Evolutionary conservation across 2,888 invertebrate genomes (phyloP).

Genomic region (Cephus rjabovi): DNA sequence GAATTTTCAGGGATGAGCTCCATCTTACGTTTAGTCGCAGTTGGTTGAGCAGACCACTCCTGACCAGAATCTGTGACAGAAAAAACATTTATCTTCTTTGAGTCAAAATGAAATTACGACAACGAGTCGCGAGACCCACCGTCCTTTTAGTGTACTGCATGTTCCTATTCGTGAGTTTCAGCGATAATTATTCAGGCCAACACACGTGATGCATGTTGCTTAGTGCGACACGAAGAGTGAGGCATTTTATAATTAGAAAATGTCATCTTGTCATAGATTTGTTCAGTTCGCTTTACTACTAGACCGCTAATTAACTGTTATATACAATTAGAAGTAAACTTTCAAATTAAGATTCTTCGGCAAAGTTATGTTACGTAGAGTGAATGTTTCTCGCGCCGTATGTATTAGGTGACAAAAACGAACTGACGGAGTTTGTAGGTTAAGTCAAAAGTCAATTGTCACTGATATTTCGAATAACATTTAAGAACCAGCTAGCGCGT

Average conservation of each 20-base stretch:
- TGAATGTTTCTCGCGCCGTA: neutral
- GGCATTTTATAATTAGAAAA: neutral
- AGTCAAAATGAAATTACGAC: neutral
- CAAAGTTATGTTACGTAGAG: neutral
- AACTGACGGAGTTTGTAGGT: neutral
- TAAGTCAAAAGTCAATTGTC: neutral
- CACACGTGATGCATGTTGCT: neutral
- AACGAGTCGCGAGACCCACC: slow-evolving; percentile 9
- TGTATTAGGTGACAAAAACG: neutral
- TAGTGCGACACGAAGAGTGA: neutral
- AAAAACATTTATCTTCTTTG: neutral
- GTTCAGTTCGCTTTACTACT: neutral
- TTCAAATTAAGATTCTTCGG: neutral
- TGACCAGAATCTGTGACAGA: slow-evolving; percentile 45
- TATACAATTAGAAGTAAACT: neutral
- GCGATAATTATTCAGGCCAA: neutral
- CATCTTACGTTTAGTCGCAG: slow-evolving; percentile 51
- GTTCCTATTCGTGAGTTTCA: neutral
- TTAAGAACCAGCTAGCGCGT: neutral
- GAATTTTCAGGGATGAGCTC: slow-evolving; percentile 57
- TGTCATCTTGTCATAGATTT: neutral
- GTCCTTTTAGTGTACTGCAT: neutral
- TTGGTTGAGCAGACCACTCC: slow-evolving; percentile 50
- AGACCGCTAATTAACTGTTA: neutral
- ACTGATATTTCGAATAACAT: neutral